phyloP scores from a whole-genome alignment of 2,888 invertebrate species.

The Tipula helvola region DNA sequence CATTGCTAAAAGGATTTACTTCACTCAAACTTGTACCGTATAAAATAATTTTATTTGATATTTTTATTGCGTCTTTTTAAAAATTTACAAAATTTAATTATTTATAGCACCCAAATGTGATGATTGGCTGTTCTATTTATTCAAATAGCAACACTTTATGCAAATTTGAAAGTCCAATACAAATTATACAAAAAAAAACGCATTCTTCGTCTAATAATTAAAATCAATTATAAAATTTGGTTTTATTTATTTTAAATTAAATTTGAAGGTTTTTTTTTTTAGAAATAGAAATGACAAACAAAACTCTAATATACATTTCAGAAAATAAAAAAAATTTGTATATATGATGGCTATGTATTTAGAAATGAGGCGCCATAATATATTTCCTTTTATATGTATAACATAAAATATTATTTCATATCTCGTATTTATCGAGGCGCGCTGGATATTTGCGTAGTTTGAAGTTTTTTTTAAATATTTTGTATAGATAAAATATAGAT shows the following conservation, averaged over 20 bases:
- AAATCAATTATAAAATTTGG: neutral
- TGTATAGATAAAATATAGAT: neutral
- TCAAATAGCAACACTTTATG: neutral
- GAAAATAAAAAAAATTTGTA: neutral
- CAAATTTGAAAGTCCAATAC: neutral
- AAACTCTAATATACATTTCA: neutral
- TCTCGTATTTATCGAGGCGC: neutral
- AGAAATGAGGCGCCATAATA: neutral
- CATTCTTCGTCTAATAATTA: neutral
- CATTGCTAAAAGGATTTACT: neutral
- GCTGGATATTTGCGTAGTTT: neutral
- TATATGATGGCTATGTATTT: neutral
- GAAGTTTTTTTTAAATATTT: neutral
- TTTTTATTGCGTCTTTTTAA: neutral
- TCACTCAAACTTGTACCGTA: neutral
- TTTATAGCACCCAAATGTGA: neutral
- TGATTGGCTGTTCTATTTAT: too few species aligned
- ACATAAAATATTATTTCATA: neutral
- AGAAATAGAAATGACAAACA: neutral
- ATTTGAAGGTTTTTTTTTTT: neutral
- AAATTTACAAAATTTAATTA: neutral
- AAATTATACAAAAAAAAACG: neutral
- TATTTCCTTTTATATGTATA: neutral
- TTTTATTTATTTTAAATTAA: slow-evolving; percentile 4
- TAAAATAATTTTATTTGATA: too few species aligned